These are phyloP conservation scores for Pagetopsis macropterus DNA, from an alignment of 2,797 vertebrate genomes.

Conservation along the genomic window DNA sequence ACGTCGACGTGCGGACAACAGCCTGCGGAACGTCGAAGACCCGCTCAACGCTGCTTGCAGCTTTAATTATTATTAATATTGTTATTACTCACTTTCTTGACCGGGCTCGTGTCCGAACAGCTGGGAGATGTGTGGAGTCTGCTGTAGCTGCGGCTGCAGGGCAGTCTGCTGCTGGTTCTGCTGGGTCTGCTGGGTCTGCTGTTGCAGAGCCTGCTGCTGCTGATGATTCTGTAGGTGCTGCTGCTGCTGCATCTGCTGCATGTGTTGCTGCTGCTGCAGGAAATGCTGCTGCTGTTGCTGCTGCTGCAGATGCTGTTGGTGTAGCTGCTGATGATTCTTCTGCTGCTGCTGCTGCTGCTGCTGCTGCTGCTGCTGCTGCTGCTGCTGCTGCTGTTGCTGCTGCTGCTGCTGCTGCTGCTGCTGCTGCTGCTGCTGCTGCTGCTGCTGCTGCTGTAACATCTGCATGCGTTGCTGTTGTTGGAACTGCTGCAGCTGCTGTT, in stretches of 20 bases:
- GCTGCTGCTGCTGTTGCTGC: no score
- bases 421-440: slow-evolving; percentile 75
- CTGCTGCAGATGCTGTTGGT: no score
- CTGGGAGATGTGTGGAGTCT: slow-evolving; percentile 82
- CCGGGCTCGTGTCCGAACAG: slow-evolving; percentile 93
- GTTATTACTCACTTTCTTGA: slow-evolving; percentile 88
- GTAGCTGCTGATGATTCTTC: slow-evolving; percentile 69
- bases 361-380: slow-evolving; percentile 72
- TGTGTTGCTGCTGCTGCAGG: slow-evolving; percentile 77
- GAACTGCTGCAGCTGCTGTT: slow-evolving; percentile 78
- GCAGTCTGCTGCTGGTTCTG: slow-evolving; percentile 75
- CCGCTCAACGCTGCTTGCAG: no score
- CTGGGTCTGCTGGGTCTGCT: slow-evolving; percentile 78
- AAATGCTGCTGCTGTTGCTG: slow-evolving; percentile 73
- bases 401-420: no score
- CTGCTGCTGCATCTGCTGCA: slow-evolving; percentile 74
- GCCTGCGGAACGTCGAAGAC: no score
- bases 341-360: slow-evolving; percentile 79
- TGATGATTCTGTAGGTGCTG: slow-evolving; percentile 78
- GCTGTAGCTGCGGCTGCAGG: slow-evolving; percentile 80
- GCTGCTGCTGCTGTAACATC: slow-evolving; percentile 76
- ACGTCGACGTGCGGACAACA: no score
- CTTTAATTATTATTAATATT: no score
- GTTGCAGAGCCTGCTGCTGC: slow-evolving; percentile 70
- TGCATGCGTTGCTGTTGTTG: slow-evolving; percentile 83